These are phyloP conservation scores for Phrixothrix hirtus DNA, from an alignment of 2,888 invertebrate genomes.

Conservation along the genomic window DNA sequence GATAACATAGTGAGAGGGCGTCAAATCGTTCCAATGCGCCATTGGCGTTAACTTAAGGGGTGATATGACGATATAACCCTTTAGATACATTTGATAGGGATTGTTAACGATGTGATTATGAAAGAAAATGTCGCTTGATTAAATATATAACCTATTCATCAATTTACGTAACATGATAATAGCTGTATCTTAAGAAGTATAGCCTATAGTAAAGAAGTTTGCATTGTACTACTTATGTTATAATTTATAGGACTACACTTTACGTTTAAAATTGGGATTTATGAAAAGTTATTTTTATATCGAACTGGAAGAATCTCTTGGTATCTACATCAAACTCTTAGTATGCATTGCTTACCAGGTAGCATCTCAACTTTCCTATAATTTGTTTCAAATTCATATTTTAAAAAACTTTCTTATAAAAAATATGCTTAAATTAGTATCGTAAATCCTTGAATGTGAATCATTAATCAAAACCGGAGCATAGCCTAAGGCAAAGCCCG, in stretches of 20 bases:
- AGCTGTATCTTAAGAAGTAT: too few species aligned
- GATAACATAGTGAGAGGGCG: constrained; percentile 53
- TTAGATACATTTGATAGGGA: constrained; percentile 52
- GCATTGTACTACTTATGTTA: too few species aligned
- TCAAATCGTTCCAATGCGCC: constrained; percentile 49
- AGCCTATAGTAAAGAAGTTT: too few species aligned
- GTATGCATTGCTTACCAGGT: too few species aligned
- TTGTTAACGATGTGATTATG: constrained; percentile 54
- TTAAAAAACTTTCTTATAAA: too few species aligned
- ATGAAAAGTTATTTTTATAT: too few species aligned
- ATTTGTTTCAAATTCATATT: too few species aligned
- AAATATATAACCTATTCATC: constrained; percentile 22
- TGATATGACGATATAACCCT: constrained; percentile 47
- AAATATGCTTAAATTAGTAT: constrained; percentile 9
- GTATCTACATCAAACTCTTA: too few species aligned
- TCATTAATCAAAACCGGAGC: constrained; percentile 47
- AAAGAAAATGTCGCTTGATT: constrained; percentile 48
- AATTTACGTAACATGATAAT: constrained; percentile 11
- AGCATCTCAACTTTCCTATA: too few species aligned
- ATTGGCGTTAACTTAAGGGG: constrained; percentile 51
- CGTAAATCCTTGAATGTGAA: constrained; percentile 40
- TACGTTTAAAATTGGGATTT: too few species aligned
- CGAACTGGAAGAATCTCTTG: too few species aligned
- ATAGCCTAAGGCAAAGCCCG: constrained; percentile 39
- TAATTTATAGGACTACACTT: too few species aligned